A percentile compares a stretch with the other conserved stretches of the same genome.
These are phyloP conservation scores for Pollicipes pollicipes DNA, from an alignment of 1,140 invertebrate species.

Conservation along the genomic window DNA sequence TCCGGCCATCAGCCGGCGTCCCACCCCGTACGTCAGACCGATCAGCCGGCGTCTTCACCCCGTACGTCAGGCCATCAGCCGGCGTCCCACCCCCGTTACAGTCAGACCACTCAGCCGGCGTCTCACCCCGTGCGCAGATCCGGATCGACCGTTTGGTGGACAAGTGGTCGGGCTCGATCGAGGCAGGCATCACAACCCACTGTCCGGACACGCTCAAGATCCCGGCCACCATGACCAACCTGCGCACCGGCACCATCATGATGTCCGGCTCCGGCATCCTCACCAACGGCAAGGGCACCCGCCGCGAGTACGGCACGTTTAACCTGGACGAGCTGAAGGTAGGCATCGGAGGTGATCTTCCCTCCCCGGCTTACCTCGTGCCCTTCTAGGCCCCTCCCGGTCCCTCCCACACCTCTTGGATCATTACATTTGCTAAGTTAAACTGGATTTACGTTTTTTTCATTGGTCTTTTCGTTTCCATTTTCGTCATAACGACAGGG, in stretches of 20 bases:
- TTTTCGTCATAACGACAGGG: too few relatives aligned
- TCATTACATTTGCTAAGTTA: too few relatives aligned
- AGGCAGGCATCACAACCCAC: conserved; percentile 86
- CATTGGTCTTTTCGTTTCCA: too few relatives aligned
- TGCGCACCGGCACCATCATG: conserved; percentile 87
- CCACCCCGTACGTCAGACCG: too few relatives aligned
- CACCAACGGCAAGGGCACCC: conserved; percentile 80
- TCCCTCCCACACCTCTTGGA: too few relatives aligned
- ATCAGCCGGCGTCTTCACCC: too few relatives aligned
- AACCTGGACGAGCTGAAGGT: conserved; percentile 81
- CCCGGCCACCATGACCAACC: conserved; percentile 93
- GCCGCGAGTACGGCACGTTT: conserved; percentile 80
- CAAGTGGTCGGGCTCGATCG: conserved; percentile 84
- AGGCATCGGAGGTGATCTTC: conserved; percentile 20
- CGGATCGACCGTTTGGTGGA: conserved; percentile 75
- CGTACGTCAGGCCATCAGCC: too few relatives aligned
- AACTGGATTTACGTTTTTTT: too few relatives aligned
- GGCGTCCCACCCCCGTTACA: too few relatives aligned
- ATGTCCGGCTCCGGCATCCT: conserved; percentile 92
- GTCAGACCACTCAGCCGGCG: too few relatives aligned
- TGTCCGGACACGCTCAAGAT: conserved; percentile 75
- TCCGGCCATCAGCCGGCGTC: too few relatives aligned
- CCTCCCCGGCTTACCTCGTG: background rate
- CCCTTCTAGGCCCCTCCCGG: too few relatives aligned
- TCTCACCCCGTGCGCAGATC: conserved; percentile 35